Conservation (phyloP, 2,113 vertebrate species). For the Hepsetus odoe region DNA sequence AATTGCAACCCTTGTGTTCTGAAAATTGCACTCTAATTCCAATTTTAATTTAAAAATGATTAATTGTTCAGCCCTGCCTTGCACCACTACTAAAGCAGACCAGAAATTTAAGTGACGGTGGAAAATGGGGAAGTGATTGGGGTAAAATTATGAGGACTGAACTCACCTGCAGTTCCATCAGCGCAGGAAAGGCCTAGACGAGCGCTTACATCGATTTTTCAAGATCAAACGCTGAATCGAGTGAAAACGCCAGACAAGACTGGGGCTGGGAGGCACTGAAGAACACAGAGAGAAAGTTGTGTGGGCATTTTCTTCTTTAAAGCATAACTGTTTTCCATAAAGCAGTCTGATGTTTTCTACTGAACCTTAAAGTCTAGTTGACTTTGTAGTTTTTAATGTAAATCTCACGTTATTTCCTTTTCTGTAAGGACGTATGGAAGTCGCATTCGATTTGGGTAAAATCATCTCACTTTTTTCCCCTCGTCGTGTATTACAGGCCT, state of each 20-base stretch:
- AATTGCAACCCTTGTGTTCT: too few relatives aligned
- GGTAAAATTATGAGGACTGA: too few relatives aligned
- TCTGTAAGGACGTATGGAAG: neutral
- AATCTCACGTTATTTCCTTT: neutral
- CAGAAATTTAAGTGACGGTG: too few relatives aligned
- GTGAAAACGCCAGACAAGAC: too few relatives aligned
- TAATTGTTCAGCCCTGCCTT: too few relatives aligned
- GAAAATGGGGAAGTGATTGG: too few relatives aligned
- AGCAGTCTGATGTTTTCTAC: neutral
- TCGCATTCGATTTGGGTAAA: neutral
- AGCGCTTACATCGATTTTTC: neutral
- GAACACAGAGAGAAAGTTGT: neutral
- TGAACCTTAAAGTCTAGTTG: neutral
- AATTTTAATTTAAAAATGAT: too few relatives aligned
- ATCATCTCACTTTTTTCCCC: neutral
- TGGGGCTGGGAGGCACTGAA: too few relatives aligned
- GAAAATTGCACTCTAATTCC: too few relatives aligned
- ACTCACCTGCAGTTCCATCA: too few relatives aligned
- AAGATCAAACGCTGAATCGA: too few relatives aligned
- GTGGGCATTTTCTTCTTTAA: neutral
- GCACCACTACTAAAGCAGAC: too few relatives aligned
- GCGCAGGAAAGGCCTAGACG: neutral
- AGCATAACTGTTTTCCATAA: neutral
- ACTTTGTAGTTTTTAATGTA: neutral
- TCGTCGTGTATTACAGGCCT: slow-evolving; percentile 25